A percentile compares a stretch with the other conserved stretches of the same genome.
Conservation (phyloP, 2,888 invertebrate species). For the Leptinotarsa rubiginosa region DNA sequence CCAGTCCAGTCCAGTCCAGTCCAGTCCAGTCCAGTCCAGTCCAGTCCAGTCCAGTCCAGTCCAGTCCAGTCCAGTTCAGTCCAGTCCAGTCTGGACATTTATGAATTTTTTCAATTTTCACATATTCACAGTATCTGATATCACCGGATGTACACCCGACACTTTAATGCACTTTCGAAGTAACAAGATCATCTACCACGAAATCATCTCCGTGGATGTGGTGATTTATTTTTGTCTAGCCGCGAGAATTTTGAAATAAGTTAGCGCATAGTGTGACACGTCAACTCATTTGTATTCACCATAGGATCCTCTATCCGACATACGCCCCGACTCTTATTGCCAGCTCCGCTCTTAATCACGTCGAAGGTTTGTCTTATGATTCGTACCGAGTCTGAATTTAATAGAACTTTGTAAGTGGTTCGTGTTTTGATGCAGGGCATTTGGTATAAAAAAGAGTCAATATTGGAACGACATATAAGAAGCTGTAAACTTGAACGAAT, state of each 20-base stretch:
- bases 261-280: conserved; percentile 16
- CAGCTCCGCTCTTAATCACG: conserved; percentile 32
- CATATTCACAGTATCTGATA: background rate
- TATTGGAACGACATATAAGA: too few relatives aligned
- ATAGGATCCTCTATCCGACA: conserved; percentile 59
- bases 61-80: too few relatives aligned
- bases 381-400: conserved; percentile 19
- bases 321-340: conserved; percentile 53
- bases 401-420: conserved; percentile 22
- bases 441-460: too few relatives aligned
- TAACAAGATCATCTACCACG: conserved; percentile 3
- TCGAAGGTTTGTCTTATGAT: conserved; percentile 27
- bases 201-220: conserved; percentile 1
- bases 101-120: background rate
- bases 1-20: too few relatives aligned
- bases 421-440: too few relatives aligned
- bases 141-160: background rate
- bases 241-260: conserved; percentile 12
- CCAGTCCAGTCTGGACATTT: too few relatives aligned
- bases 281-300: conserved; percentile 60
- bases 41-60: too few relatives aligned
- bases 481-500: too few relatives aligned
- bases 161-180: conserved; percentile 14
- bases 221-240: conserved; percentile 8
- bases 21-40: too few relatives aligned